A percentile compares a stretch with the other conserved stretches of the same genome.
phyloP scores from a whole-genome alignment of 2,888 invertebrate species.

The Meganola albula region DNA sequence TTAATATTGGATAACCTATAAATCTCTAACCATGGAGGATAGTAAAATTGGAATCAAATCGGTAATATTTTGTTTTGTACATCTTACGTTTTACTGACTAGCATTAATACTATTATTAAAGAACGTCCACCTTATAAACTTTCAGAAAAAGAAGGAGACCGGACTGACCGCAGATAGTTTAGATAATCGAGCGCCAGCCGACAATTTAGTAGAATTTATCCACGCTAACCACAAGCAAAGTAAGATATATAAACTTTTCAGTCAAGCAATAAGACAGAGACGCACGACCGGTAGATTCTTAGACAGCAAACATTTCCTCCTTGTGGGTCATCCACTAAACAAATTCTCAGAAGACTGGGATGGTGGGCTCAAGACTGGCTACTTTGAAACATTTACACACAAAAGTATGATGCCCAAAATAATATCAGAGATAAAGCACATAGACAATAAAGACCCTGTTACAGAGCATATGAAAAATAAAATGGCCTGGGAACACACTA shows the following conservation, averaged over 20 bases:
- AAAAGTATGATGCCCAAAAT: conserved; percentile 54
- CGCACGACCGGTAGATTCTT: conserved; percentile 19
- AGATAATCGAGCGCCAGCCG: conserved; percentile 45
- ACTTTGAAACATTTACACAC: conserved; percentile 54
- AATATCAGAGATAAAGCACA: conserved; percentile 38
- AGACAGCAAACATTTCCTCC: conserved; percentile 30
- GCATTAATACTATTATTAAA: too few species aligned
- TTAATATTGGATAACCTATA: too few species aligned
- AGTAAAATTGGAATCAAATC: too few species aligned
- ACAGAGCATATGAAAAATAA: conserved; percentile 46
- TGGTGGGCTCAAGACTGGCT: conserved; percentile 48
- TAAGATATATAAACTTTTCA: conserved; percentile 42
- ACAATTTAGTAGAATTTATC: conserved; percentile 43
- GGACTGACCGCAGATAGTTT: conserved; percentile 38
- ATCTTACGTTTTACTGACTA: too few species aligned
- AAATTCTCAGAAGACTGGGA: conserved; percentile 56
- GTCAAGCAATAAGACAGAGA: conserved; percentile 37
- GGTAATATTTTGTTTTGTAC: too few species aligned
- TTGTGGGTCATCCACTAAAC: conserved; percentile 49
- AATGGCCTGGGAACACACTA: conserved; percentile 39
- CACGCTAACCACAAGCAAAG: conserved; percentile 30
- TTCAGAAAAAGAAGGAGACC: conserved; percentile 27
- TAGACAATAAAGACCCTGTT: conserved; percentile 48
- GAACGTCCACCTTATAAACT: conserved; percentile 3
- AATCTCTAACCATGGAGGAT: too few species aligned